Conservation (phyloP, 2,797 vertebrate genomes). For the Sylvia borin region DNA sequence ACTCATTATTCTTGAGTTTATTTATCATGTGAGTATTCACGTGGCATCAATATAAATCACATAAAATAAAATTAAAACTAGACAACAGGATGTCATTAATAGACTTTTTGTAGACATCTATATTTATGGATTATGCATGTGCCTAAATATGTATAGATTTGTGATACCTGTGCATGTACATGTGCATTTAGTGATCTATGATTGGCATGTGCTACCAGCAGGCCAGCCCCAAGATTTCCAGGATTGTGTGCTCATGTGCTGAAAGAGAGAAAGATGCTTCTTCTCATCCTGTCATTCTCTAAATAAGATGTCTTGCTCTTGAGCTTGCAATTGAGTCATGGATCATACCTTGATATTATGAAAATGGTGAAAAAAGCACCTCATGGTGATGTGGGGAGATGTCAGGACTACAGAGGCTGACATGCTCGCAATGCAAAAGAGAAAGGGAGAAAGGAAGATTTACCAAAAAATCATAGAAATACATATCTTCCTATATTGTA, state of each 20-base stretch:
- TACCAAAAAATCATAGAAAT: background rate
- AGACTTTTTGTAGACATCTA: background rate
- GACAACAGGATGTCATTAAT: background rate
- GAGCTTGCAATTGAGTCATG: background rate
- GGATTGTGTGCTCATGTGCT: background rate
- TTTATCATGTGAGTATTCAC: background rate
- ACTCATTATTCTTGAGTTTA: background rate
- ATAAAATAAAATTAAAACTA: background rate
- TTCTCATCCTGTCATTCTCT: background rate
- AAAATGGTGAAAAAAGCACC: background rate
- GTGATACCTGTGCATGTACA: no score
- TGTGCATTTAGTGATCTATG: background rate
- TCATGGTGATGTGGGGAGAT: background rate
- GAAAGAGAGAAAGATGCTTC: background rate
- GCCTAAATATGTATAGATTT: background rate
- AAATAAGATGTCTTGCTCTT: background rate
- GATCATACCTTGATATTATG: background rate
- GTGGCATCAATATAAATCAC: background rate
- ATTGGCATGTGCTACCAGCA: background rate
- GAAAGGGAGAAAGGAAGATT: background rate
- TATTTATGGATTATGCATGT: background rate
- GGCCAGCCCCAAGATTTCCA: background rate
- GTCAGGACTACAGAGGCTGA: background rate
- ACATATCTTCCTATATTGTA: background rate
- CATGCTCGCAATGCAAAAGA: background rate